Evolutionary conservation across 2,113 vertebrate genomes (phyloP), one percentile per base, ranked within the genome.

Genomic region (Chionis minor): DNA sequence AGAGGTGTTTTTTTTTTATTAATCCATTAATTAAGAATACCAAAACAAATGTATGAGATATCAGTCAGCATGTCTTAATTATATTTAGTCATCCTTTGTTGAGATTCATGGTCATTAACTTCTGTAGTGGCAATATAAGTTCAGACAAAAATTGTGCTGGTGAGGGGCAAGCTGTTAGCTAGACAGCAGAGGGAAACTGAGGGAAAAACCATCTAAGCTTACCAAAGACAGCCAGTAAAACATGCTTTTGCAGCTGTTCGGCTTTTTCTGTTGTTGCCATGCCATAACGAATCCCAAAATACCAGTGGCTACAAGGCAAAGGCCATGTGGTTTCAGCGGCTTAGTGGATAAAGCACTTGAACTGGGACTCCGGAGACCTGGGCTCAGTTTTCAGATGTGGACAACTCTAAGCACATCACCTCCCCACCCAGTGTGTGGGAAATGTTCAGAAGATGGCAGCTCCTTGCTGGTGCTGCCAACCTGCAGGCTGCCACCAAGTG

Each of bases 1-100:
- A 47, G 80, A 84, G 95, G 38, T 12, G 6, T 3, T 8, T 8
- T 10, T 10, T 38, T 83, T 47, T 72, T 69, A 81, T 81, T 75
- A 81, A 84, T 71, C 28, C 47, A 10, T 94, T 86, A 94, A 94
- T 94, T 93, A 79, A 72, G 54, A 75, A 87, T 58, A 81, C 33
- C 33, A 67, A 85, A 91, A 52, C 65, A 81, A 66, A 23, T 20
- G 26, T 2, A 4, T 7, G 74, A 66, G 55, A 3, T 61, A 92
- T 94, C 94, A 88, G 40, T 96, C 92, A 89, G 77, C 88, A 12
- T 17, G 4, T 21, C 49, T 92, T 96, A 94, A 95, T 96, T 96
- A 51, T 26, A 52, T 28, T 32, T 81, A 59, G 75, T 84, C n/a
- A 56, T 27, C 56, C 40, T 83, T n/a, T 14, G 32, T 22, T 59